phyloP scores from a whole-genome alignment of 2,113 vertebrate genomes.

The Etheostoma spectabile region DNA sequence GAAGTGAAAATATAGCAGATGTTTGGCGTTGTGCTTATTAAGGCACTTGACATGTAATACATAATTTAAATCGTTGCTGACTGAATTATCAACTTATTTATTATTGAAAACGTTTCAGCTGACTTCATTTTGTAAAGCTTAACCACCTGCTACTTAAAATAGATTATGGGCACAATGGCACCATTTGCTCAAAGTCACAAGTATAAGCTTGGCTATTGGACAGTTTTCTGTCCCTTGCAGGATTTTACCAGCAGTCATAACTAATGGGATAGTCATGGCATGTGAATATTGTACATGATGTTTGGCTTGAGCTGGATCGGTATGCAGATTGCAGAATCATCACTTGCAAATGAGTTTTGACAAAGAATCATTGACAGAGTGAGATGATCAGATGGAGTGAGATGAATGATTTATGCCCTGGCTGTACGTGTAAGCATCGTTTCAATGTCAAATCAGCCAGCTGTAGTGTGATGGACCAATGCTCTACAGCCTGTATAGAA shows the following conservation, averaged over 20 bases:
- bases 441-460: slow-evolving; percentile 48
- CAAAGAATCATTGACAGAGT: slow-evolving; percentile 59
- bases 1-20: neutral
- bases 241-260: slow-evolving; percentile 34
- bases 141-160: neutral
- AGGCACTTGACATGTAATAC: neutral
- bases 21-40: neutral
- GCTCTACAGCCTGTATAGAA: slow-evolving; percentile 25
- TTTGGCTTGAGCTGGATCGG: slow-evolving; percentile 20
- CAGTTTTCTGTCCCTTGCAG: slow-evolving; percentile 15
- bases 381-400: slow-evolving; percentile 59
- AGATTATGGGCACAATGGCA: neutral
- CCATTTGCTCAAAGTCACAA: neutral
- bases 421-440: slow-evolving; percentile 18
- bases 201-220: neutral
- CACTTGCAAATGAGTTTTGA: slow-evolving; percentile 57
- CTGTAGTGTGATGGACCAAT: slow-evolving; percentile 55
- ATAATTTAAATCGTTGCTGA: neutral
- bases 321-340: slow-evolving; percentile 39
- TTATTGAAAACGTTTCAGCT: neutral
- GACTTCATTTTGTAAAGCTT: neutral
- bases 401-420: slow-evolving; percentile 63
- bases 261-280: neutral
- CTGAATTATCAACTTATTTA: neutral
- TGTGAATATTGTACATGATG: slow-evolving; percentile 24